phyloP scores from a whole-genome alignment of 2,888 invertebrate genomes.

The Coronaproctus castanopsis region DNA sequence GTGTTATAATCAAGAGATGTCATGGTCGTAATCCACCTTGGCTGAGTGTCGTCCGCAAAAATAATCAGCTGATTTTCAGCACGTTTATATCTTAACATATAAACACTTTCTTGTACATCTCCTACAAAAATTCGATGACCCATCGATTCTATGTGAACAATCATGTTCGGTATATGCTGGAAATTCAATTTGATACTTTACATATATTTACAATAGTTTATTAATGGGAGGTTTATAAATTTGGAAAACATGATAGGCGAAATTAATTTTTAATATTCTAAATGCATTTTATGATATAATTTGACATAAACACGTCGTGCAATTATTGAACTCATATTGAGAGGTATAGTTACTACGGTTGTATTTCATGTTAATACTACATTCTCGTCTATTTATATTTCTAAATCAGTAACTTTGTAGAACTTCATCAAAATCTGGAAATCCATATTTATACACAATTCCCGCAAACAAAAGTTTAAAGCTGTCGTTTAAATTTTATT shows the following conservation, averaged over 20 bases:
- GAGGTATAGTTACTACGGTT: too few relatives aligned
- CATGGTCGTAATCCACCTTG: constrained; percentile 84
- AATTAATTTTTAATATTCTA: too few relatives aligned
- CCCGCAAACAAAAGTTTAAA: too few relatives aligned
- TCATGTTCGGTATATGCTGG: constrained; percentile 82
- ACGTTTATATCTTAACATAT: constrained; percentile 82
- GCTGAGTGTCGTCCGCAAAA: constrained; percentile 95
- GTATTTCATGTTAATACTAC: too few relatives aligned
- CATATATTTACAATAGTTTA: too few relatives aligned
- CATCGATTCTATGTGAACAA: constrained; percentile 80
- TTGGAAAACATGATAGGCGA: neutral
- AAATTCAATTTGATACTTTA: constrained; percentile 25
- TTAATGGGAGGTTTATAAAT: neutral
- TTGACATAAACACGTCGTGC: neutral
- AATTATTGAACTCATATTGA: too few relatives aligned
- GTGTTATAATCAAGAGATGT: constrained; percentile 90
- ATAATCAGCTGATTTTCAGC: constrained; percentile 93
- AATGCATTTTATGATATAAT: too few relatives aligned
- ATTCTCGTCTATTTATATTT: too few relatives aligned
- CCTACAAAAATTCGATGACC: constrained; percentile 86
- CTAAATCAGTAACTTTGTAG: too few relatives aligned
- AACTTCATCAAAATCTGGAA: too few relatives aligned
- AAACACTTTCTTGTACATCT: constrained; percentile 92
- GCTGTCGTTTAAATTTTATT: too few relatives aligned
- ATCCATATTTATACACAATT: too few relatives aligned